Evolutionary conservation across 2,888 invertebrate species (phyloP), one percentile per base, ranked within the genome.

Genomic region (Lochmaea crataegi): DNA sequence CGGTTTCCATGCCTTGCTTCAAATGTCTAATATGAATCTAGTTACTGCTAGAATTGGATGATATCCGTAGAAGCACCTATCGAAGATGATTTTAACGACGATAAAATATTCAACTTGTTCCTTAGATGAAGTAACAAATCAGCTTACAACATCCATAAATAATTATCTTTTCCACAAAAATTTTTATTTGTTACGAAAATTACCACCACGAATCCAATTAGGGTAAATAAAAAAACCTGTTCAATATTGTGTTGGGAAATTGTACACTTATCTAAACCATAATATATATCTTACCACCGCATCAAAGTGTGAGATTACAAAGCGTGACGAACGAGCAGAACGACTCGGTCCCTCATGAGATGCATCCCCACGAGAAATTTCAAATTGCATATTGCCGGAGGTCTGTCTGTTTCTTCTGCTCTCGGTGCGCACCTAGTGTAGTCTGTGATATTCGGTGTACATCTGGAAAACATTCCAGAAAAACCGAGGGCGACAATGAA

Each of bases 351-450:
- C 70, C 75, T 68, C 61, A 71, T 74, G 69, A 74, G 71, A 77
- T 72, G 72, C 68, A 72, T 74, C 83, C 84, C 84, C 84, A 64
- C 68, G 84, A 85, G 85, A 85, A 84, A 84, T 84, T 83, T 81
- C 82, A 80, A 80, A 81, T 81, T 84, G 83, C 83, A 84, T 83
- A 84, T 82, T 82, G 83, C 82, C 78, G 69, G 74, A 78, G 65
- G 71, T 68, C 68, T 68, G 67, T 70, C 70, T 64, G 64, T 32
- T 65, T 64, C 66, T 68, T 65, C 48, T 67, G 60, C 64, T 74
- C 51, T 67, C 64, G 58, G 22, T 42, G 38, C 41, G 18, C 42
- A 16, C 42, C 61, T 42, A 60, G 16, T 60, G 60, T 60, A 60
- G 38, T 16, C 42, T 42, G 42, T 18, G 41, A 42, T 63, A 63